Conservation (phyloP, 2,113 vertebrate species). For the Pygoscelis antarcticus region DNA sequence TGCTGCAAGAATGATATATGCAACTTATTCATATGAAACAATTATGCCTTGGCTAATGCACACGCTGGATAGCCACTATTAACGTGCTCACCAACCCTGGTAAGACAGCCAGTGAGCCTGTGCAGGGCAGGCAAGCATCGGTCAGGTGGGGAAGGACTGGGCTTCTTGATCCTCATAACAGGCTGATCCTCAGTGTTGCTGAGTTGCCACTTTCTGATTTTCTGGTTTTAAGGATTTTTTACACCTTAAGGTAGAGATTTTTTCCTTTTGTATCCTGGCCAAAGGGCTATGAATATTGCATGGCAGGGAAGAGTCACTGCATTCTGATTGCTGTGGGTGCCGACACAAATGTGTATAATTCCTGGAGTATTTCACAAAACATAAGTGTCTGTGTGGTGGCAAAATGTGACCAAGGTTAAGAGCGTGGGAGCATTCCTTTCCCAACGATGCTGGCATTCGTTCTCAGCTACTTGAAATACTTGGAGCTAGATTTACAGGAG, state of each 20-base stretch:
- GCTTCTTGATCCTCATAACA: background rate
- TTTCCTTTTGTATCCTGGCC: background rate
- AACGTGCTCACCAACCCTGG: background rate
- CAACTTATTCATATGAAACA: background rate
- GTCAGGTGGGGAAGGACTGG: background rate
- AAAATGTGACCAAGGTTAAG: background rate
- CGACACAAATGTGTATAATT: background rate
- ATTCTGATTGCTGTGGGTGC: background rate
- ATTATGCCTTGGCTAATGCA: background rate
- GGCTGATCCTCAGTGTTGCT: background rate
- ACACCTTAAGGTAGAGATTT: background rate
- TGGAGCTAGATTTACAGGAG: background rate
- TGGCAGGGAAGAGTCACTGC: background rate
- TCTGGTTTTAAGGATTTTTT: background rate
- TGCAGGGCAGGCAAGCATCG: background rate
- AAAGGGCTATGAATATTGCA: background rate
- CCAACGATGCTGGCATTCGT: accelerated
- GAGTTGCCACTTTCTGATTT: background rate
- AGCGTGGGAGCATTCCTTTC: background rate
- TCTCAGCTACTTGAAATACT: background rate
- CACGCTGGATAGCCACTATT: background rate
- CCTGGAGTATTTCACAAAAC: background rate
- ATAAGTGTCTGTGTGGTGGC: background rate
- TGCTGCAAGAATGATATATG: background rate
- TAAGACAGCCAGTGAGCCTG: background rate